phyloP scores from a whole-genome alignment of 2,888 invertebrate genomes.

The Melieria omissa region DNA sequence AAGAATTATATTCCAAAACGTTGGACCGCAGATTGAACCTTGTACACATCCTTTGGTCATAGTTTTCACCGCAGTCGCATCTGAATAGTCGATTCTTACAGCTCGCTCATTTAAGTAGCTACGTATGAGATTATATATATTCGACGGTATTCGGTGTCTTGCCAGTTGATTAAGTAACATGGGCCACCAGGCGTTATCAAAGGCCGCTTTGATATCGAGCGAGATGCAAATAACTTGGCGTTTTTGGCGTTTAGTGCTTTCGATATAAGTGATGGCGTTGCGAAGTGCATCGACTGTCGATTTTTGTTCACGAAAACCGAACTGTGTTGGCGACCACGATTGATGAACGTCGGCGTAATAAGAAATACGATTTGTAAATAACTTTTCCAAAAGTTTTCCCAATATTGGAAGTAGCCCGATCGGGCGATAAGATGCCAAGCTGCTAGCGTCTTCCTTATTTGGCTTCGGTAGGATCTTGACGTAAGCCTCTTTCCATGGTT shows the following conservation, averaged over 20 bases:
- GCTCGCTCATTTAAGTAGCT: no score
- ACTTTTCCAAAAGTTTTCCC: no score
- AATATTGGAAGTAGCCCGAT: no score
- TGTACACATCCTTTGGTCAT: no score
- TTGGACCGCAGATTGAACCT: not conserved
- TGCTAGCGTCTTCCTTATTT: no score
- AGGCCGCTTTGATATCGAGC: slow-evolving; percentile 12
- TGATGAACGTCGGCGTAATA: not conserved
- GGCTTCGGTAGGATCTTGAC: not conserved
- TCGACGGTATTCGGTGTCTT: no score
- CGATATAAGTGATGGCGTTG: not conserved
- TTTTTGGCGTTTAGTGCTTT: not conserved
- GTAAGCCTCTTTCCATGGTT: slow-evolving; percentile 2
- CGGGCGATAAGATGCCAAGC: no score
- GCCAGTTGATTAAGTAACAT: no score
- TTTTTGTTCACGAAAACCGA: not conserved
- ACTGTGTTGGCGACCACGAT: not conserved
- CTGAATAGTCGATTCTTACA: no score
- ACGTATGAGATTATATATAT: no score
- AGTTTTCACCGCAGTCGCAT: no score
- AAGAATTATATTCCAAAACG: not conserved
- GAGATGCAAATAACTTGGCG: not conserved
- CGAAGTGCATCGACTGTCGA: not conserved
- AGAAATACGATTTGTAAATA: not conserved
- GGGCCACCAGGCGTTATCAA: slow-evolving; percentile 22